Evolutionary conservation across 2,888 invertebrate genomes (phyloP), one percentile per base, ranked within the genome.

Genomic region (Parnassius glacialis): DNA sequence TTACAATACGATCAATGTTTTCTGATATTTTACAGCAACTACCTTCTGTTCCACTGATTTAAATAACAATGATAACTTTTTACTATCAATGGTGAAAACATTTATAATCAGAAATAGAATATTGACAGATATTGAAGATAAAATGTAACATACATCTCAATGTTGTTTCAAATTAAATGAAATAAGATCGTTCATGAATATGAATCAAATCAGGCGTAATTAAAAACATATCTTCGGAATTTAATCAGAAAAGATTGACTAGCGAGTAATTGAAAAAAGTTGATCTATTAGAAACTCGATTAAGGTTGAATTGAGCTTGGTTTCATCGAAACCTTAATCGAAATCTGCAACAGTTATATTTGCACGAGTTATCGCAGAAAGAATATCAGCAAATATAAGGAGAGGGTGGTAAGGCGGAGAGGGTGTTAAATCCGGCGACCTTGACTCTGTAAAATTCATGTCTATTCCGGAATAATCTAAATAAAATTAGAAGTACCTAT

Each of bases 401-500:
- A 74, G 80, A 81, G 87, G 87, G 88, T 86, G 81, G 68, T 77
- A 85, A 87, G 84, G 85, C 88, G 89, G 90, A 88, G 86, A 86
- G 81, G 84, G 85, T 85, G 86, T 87, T 87, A 85, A 89, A 90
- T 88, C 87, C 79, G 78, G 64, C 81, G 90, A 89, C 90, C 90
- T 90, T 90, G 90, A 89, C 88, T 85, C 80, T 73, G 76, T 73
- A 81, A 85, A 85, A 88, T 88, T 87, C 87, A 89, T 88, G 86
- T 87, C 87, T 85, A 83, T 87, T 87, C 86, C 83, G 81, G 83
- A 80, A 85, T 87, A 85, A 87, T 89, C 85, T 87, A 87, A 90
- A 89, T 86, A 87, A 88, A 87, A 90, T 90, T 90, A 87, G 83
- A 80, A 34, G 34, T 34, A 7, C 25, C 79, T 80, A 78, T 83